Evolutionary conservation across 2,888 invertebrate genomes (phyloP).

Genomic region (Hypomecis atomaria): DNA sequence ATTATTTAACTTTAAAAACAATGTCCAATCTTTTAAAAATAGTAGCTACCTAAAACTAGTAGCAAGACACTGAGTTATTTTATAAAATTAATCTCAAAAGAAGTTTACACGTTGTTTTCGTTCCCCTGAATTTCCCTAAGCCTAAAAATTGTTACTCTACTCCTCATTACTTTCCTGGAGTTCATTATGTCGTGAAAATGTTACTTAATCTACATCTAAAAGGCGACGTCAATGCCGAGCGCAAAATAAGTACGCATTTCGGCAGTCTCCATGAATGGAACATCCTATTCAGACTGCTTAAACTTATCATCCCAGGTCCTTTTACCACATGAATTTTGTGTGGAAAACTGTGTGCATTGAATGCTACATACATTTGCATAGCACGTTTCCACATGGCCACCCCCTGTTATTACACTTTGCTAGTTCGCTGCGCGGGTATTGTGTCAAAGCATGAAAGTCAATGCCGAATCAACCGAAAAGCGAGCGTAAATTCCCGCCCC

Average conservation of each 20-base stretch:
- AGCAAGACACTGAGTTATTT: too few species aligned
- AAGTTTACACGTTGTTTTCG: too few species aligned
- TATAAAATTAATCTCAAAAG: too few species aligned
- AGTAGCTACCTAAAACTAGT: too few species aligned
- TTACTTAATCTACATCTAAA: neutral
- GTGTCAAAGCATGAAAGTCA: constrained; percentile 53
- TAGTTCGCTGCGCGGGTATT: constrained; percentile 47
- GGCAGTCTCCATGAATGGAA: constrained; percentile 1
- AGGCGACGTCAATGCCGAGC: neutral
- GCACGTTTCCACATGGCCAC: constrained; percentile 52
- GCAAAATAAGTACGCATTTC: neutral
- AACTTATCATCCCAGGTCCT: constrained; percentile 9
- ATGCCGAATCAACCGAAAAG: constrained; percentile 44
- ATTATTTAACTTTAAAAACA: too few species aligned
- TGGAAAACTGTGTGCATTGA: constrained; percentile 17
- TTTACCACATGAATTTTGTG: constrained; percentile 21
- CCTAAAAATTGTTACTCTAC: too few species aligned
- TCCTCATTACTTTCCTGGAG: neutral
- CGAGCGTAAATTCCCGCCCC: constrained; percentile 9
- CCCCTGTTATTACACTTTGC: constrained; percentile 55
- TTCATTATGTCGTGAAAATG: neutral
- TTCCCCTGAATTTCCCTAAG: too few species aligned
- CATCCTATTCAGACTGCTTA: constrained; percentile 19
- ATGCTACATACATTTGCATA: constrained; percentile 31
- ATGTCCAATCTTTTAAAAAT: too few species aligned